Evolutionary conservation across 35 echinoderm and acorn worm species (phyloP), one percentile per base, ranked within the genome.

Genomic region (Anneissia japonica): DNA sequence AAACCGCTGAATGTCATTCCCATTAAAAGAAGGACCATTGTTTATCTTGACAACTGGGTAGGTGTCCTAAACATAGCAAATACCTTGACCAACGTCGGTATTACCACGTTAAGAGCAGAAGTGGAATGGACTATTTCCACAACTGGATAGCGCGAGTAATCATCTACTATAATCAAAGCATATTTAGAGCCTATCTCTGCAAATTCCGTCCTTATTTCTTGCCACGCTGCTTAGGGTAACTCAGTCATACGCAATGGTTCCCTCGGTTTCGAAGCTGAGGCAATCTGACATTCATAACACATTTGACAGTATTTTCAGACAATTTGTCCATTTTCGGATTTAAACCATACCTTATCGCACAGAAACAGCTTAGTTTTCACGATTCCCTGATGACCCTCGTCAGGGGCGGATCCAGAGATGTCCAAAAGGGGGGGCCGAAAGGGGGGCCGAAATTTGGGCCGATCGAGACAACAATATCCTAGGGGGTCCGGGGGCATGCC

Each of bases 331-430:
- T 89, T 14, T 75, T 72, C 3, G 90, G 94, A 39, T n/a, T n/a
- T n/a, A n/a, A 97, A 97, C 90, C 94, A 97, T 30, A 92, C 84
- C 51, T 97, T 92, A 39, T 97, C 87, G 13, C 94, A 21, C 0
- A 97, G 31, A 23, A 92, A 72, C 30, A 31, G 31, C 74, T 97
- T 97, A 12, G 90, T 97, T 43, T 90, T 92, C 2, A 89, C 83
- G 4, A 92, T 84, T 0, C 94, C 94, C 75, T 92, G 90, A 79
- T 97, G 90, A 9, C 87, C 94, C 32, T 87, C 46, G 35, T 95
- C n/a, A n/a, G n/a, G n/a, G n/a, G n/a, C n/a, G n/a, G n/a, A n/a
- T n/a, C n/a, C n/a, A n/a, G n/a, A n/a, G n/a, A n/a, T n/a, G n/a
- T n/a, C n/a, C n/a, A n/a, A n/a, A n/a, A n/a, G n/a, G n/a, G n/a